Percentiles rank a stretch among this genome's conserved stretches.
phyloP scores from a whole-genome alignment of 2,888 invertebrate genomes.

The Acleris holmiana region DNA sequence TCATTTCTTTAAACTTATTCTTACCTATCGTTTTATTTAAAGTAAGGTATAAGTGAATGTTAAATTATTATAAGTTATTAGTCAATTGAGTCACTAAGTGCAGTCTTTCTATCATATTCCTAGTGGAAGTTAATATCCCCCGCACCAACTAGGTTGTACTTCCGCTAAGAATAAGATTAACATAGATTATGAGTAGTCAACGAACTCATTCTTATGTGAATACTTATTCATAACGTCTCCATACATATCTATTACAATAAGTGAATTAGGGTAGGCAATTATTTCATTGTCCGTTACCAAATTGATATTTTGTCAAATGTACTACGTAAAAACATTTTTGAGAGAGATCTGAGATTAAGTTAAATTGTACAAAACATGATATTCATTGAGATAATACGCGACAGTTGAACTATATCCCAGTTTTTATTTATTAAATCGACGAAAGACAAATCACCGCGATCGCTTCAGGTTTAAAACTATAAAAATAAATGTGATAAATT shows the following conservation, averaged over 20 bases:
- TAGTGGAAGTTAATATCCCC: background rate
- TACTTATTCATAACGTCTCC: slow-evolving; percentile 47
- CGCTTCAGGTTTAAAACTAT: background rate
- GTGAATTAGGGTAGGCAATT: slow-evolving; percentile 7
- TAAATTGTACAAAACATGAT: no score
- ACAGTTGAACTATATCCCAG: no score
- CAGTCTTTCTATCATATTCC: background rate
- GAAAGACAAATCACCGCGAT: background rate
- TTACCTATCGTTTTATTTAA: background rate
- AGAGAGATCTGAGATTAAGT: no score
- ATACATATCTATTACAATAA: slow-evolving; percentile 56
- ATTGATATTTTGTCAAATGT: background rate
- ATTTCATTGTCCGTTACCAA: background rate
- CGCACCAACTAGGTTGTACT: background rate
- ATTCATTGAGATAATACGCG: no score
- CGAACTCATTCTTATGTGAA: slow-evolving; percentile 17
- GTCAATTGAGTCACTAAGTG: background rate
- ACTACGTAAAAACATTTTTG: background rate
- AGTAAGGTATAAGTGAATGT: slow-evolving; percentile 1
- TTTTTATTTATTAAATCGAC: background rate
- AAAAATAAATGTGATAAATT: slow-evolving; percentile 3
- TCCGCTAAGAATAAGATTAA: background rate
- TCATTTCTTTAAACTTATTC: background rate
- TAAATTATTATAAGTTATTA: background rate
- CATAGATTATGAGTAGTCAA: background rate